phyloP scores from a whole-genome alignment of 2,113 vertebrate genomes.

The Otis tarda region DNA sequence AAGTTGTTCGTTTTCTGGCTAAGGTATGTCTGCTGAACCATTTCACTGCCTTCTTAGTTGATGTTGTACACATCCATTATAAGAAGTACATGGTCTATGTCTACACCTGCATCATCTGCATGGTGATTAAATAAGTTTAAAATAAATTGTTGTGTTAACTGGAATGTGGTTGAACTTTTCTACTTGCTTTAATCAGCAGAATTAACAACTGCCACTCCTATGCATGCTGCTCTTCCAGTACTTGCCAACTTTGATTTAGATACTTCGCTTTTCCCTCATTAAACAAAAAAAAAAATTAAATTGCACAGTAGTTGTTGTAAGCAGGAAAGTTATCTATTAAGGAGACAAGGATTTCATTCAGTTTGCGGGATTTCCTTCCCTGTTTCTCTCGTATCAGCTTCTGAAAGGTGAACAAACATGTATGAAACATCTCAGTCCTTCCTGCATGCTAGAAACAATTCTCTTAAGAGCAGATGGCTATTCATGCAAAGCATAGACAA shows the following conservation, averaged over 20 bases:
- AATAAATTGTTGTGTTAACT: not conserved
- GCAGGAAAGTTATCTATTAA: not conserved
- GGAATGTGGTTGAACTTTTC: not conserved
- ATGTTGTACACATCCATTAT: not conserved
- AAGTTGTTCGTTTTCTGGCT: slow-evolving; percentile 89
- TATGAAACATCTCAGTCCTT: not conserved
- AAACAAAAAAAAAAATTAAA: not conserved
- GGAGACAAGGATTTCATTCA: not conserved
- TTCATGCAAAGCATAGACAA: not conserved
- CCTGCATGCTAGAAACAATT: not conserved
- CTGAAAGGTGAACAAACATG: not conserved
- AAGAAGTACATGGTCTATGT: not conserved
- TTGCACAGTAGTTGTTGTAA: not conserved
- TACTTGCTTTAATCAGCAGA: not conserved
- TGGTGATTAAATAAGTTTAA: not conserved
- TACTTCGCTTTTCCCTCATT: not conserved
- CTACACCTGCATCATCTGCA: not conserved
- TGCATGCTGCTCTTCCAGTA: not conserved
- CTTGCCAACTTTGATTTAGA: not conserved
- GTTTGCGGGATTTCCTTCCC: not conserved
- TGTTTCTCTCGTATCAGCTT: not conserved
- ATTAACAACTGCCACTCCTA: not conserved
- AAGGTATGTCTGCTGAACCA: slow-evolving; percentile 82
- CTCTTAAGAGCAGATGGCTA: not conserved
- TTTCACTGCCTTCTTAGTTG: not conserved